Conservation (phyloP, 2,888 invertebrate species). For the Epiperipatus broadwayi region DNA sequence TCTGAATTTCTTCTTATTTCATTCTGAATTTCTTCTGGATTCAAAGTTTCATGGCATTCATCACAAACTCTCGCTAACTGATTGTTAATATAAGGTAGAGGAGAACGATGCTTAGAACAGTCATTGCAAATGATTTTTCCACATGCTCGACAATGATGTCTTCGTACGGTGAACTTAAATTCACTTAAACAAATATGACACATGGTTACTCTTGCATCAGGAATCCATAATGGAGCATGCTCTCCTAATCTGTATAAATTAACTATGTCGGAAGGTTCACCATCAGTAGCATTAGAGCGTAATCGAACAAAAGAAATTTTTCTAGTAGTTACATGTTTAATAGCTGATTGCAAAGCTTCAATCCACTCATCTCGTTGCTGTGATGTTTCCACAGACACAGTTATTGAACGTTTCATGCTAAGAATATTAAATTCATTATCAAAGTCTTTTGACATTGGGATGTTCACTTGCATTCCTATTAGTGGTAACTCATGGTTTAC, state of each 20-base stretch:
- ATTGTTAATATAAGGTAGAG: constrained; percentile 34
- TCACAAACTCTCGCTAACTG: constrained; percentile 36
- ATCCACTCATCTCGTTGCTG: constrained; percentile 36
- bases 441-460: constrained; percentile 32
- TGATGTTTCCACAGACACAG: constrained; percentile 31
- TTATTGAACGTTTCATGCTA: constrained; percentile 36
- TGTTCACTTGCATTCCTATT: constrained; percentile 34
- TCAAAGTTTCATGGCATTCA: too few relatives aligned
- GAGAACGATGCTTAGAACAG: constrained; percentile 39
- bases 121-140: constrained; percentile 44
- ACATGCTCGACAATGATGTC: constrained; percentile 46
- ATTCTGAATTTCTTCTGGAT: too few relatives aligned
- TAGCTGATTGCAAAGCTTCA: constrained; percentile 31
- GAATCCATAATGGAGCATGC: constrained; percentile 39
- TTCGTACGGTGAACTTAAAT: constrained; percentile 42
- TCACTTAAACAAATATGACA: constrained; percentile 43
- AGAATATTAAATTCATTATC: constrained; percentile 38
- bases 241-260: too few relatives aligned
- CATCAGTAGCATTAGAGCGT: too few relatives aligned
- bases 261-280: too few relatives aligned
- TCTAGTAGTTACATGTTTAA: constrained; percentile 31
- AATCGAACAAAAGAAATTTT: constrained; percentile 29
- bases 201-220: constrained; percentile 40
- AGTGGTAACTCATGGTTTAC: constrained; percentile 36
- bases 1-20: too few relatives aligned